Evolutionary conservation across 2,113 vertebrate species (phyloP), one percentile per base, ranked within the genome.

Genomic region (Malurus elegans): DNA sequence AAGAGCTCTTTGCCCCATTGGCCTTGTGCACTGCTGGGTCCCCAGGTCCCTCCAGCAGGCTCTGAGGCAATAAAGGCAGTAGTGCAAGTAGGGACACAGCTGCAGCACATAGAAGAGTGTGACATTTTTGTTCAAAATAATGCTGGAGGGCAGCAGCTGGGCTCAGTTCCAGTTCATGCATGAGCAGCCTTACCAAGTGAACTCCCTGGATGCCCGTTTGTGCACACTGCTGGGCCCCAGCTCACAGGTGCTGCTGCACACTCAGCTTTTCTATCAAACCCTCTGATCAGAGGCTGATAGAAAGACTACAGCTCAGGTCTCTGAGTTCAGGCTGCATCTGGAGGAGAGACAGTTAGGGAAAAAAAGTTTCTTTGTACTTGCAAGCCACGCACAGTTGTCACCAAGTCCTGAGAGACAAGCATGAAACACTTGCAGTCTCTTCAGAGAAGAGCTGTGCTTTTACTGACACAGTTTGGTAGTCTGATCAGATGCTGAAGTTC

Each of bases 101-200:
- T 86, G 60, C 23, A 45, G 26, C 71, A 34, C 0, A 0, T 0
- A 73, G 21, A 53, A 70, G 25, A 87, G 12, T 2, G 17, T 24
- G 69, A 58, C 47, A 50, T 12, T 60, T 29, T 53, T 88, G 34
- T 79, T 82, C 64, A 73, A 66, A 86, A 58, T n/a, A 66, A 47
- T 84, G 88, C 92, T 78, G 54, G 71, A 83, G 75, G 64, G 75
- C 58, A 92, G 25, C 65, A 87, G 23, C 50, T 61, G 57, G 23
- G 51, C 72, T 73, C 84, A 64, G 56, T 18, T 90, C 67, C 79
- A 83, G 56, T 12, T 86, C 42, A 38, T 29, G 19, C 73, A 56
- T 7, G 13, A 81, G 21, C 20, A 88, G 9, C 42, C 24, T 81
- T 79, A 48, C 1, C 6, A 15, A 29, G 16, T 4, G 31, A 90